phyloP scores from a whole-genome alignment of 2,888 invertebrate genomes.

The Phrixothrix hirtus region DNA sequence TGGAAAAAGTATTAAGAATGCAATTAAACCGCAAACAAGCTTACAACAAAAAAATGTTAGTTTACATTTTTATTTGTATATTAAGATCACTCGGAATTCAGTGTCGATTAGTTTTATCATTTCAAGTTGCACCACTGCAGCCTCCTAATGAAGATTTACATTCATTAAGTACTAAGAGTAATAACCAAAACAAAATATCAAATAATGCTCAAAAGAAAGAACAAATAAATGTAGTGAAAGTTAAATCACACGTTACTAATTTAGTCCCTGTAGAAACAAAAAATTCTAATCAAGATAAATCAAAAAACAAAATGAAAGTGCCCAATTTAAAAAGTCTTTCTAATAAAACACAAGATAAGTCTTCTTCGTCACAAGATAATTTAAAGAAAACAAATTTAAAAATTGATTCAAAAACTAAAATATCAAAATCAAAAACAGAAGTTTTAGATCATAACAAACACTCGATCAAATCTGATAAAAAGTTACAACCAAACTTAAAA shows the following conservation, averaged over 20 bases:
- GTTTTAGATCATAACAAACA: neutral
- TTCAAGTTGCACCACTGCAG: slow-evolving; percentile 75
- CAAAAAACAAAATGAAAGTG: too few relatives aligned
- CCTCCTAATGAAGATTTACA: slow-evolving; percentile 67
- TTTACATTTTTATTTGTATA: slow-evolving; percentile 75
- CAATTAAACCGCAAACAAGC: slow-evolving; percentile 67
- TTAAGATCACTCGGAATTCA: slow-evolving; percentile 80
- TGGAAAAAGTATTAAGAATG: slow-evolving; percentile 58
- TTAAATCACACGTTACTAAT: too few relatives aligned
- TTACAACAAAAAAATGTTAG: slow-evolving; percentile 68
- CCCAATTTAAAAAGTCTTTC: too few relatives aligned
- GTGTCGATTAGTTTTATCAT: slow-evolving; percentile 78
- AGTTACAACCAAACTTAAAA: too few relatives aligned
- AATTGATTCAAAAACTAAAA: too few relatives aligned
- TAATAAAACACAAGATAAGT: too few relatives aligned
- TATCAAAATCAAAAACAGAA: too few relatives aligned
- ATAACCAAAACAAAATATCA: slow-evolving; percentile 11
- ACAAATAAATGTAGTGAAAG: neutral
- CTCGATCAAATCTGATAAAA: neutral
- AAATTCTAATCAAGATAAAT: neutral
- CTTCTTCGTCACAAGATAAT: too few relatives aligned
- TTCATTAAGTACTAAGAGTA: slow-evolving; percentile 59
- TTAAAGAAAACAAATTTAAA: too few relatives aligned
- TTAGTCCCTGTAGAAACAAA: too few relatives aligned
- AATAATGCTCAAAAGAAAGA: neutral